Conservation (phyloP, 2,888 invertebrate species). For the Ophion ventricosus region DNA sequence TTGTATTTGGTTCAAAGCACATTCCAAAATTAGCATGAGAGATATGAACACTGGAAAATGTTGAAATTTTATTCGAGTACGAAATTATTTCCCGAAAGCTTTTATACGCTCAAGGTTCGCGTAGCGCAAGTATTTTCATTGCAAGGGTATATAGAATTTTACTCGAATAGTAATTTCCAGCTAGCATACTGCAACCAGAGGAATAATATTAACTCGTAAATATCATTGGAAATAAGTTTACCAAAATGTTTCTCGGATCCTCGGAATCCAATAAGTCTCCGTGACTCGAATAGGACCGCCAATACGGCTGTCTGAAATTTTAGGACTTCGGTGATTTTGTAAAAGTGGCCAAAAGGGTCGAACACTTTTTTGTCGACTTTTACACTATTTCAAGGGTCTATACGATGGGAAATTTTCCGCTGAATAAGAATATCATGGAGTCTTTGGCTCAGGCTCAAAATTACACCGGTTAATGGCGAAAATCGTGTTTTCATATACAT, state of each 20-base stretch:
- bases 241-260: neutral
- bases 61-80: slow-evolving; percentile 5
- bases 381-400: neutral
- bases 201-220: neutral
- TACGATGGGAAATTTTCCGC: neutral
- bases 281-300: too few species aligned
- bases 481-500: neutral
- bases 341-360: too few species aligned
- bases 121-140: neutral
- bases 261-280: too few species aligned
- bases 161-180: neutral
- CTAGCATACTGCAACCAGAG: neutral
- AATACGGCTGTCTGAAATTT: too few species aligned
- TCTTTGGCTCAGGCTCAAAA: neutral
- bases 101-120: neutral
- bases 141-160: neutral
- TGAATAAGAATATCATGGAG: too few species aligned
- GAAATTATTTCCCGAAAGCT: slow-evolving; percentile 18
- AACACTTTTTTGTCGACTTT: neutral
- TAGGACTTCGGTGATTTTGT: too few species aligned
- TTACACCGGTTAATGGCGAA: neutral
- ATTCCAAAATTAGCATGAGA: slow-evolving; percentile 50
- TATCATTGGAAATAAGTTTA: neutral
- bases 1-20: slow-evolving; percentile 25
- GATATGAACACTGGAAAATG: slow-evolving; percentile 32